Evolutionary conservation across 2,113 vertebrate genomes (phyloP), one percentile per base, ranked within the genome.

Genomic region (Mormyrus iriodes): DNA sequence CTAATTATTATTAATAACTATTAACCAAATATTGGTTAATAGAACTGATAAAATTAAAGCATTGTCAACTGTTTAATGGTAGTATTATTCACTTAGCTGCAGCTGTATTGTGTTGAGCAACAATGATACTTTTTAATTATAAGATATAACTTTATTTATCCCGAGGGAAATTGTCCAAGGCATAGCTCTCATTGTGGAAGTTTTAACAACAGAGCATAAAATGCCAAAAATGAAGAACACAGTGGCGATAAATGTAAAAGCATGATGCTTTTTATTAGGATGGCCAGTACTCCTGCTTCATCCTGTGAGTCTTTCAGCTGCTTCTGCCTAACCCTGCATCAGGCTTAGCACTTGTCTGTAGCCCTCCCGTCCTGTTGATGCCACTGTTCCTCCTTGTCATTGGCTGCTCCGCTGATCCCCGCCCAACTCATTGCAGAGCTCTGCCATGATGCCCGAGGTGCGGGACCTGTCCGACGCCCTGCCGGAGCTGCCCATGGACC

Each of bases 401-500:
- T 55, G 85, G 85, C 10, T 35, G 27, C 51, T 42, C 31, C 19
- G 3, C 53, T 87, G 51, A 79, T 79, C 73, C 51, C 53, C 86
- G 8, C 51, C 89, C 91, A 88, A 91, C 87, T 35, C 91, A 82
- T 95, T 94, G 17, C 92, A 98, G 97, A 96, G 95, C 48, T 94
- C 94, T 89, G 90, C 94, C 94, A 96, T 93, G 31, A 99, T 99
- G 98, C 98, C 98, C 90, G 98, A 99, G 93, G 97, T 99, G 89
- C 96, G 97, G 85, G 98, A 99, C 48, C 97, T 99, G 65, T 97
- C 97, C 0, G 98, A 99, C 88, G 97, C 98, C 86, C 91, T 99
- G 94, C 97, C 97, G 0, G 98, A 99, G 69, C 91, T 97, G 91
- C 92, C 97, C 0, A 97, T 99, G 98, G 98, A 99, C 92, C 98